phyloP scores from a whole-genome alignment of 2,888 invertebrate species.

The Tanytarsus gracilentus region DNA sequence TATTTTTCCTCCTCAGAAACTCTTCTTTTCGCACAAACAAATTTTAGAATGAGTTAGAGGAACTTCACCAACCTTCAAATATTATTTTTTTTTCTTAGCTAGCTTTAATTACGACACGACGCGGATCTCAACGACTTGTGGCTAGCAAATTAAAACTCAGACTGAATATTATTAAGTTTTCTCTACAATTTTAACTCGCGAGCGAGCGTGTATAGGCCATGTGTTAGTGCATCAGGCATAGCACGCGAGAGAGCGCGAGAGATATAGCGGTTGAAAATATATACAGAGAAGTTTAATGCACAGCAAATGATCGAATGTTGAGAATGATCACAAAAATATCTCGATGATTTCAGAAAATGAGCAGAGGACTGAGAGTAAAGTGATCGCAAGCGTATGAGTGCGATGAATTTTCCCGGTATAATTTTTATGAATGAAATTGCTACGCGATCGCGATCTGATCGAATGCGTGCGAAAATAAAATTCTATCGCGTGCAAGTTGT shows the following conservation, averaged over 20 bases:
- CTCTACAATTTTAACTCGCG: neutral
- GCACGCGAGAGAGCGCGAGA: constrained; percentile 26
- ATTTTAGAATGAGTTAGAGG: neutral
- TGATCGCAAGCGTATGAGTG: neutral
- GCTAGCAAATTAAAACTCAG: constrained; percentile 27
- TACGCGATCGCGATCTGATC: neutral
- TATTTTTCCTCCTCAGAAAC: neutral
- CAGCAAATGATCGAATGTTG: constrained; percentile 11
- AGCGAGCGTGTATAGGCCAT: neutral
- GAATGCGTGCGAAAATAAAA: neutral
- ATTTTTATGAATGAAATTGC: constrained; percentile 1
- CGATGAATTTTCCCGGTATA: neutral
- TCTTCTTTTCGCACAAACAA: neutral
- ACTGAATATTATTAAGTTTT: constrained; percentile 25
- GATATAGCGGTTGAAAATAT: constrained; percentile 19
- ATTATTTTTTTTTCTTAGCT: neutral
- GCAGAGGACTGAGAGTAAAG: neutral
- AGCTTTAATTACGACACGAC: constrained; percentile 8
- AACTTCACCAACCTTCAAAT: constrained; percentile 21
- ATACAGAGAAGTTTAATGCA: constrained; percentile 6
- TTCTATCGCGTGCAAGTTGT: neutral
- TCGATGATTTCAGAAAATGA: constrained; percentile 18
- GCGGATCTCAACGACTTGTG: constrained; percentile 13
- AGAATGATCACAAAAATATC: constrained; percentile 27
- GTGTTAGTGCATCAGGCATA: constrained; percentile 13